Percentiles rank a stretch among this genome's conserved stretches.
phyloP scores from a whole-genome alignment of 2,888 invertebrate species.

The Phengaris alcon region DNA sequence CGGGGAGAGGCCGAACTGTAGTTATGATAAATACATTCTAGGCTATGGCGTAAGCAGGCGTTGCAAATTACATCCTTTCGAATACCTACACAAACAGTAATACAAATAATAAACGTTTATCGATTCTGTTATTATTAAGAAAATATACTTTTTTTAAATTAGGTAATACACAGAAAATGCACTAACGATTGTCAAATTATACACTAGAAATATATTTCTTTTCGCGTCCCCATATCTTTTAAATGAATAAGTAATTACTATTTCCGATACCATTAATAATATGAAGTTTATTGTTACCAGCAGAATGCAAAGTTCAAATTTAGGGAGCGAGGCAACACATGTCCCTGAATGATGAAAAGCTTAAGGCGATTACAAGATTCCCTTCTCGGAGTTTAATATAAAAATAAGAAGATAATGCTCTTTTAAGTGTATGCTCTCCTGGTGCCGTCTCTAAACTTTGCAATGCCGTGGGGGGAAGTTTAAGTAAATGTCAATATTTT shows the following conservation, averaged over 20 bases:
- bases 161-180: too few species aligned
- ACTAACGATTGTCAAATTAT: too few species aligned
- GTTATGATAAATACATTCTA: background rate
- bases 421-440: constrained; percentile 64
- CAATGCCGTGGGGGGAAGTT: constrained; percentile 37
- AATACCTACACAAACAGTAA: too few species aligned
- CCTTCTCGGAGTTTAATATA: constrained; percentile 67
- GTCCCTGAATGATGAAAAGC: constrained; percentile 68
- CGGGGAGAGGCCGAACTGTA: too few species aligned
- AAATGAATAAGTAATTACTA: background rate
- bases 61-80: too few species aligned
- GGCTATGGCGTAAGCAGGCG: background rate
- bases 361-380: constrained; percentile 71
- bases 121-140: too few species aligned
- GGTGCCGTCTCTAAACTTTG: constrained; percentile 50
- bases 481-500: constrained; percentile 44
- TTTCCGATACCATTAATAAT: background rate
- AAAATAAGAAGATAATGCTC: constrained; percentile 71
- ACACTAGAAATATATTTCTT: background rate
- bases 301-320: constrained; percentile 37
- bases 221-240: background rate
- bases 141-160: too few species aligned
- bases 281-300: constrained; percentile 34
- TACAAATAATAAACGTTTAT: too few species aligned
- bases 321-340: constrained; percentile 56